Evolutionary conservation across 2,113 vertebrate species (phyloP).

Genomic region (Cygnus atratus): DNA sequence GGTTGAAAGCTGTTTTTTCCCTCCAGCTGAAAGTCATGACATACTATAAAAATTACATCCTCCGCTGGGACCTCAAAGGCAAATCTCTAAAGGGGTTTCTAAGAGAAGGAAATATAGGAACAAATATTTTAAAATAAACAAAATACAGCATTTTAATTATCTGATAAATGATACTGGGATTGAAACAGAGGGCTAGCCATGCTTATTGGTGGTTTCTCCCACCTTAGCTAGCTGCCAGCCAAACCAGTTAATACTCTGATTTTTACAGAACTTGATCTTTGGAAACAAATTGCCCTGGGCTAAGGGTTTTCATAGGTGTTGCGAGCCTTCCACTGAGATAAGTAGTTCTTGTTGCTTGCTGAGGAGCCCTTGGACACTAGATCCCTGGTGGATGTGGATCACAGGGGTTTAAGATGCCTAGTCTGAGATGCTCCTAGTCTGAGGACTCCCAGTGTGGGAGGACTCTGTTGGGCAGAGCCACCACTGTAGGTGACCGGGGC

Average conservation of each 20-base stretch:
- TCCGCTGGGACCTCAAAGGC: not conserved
- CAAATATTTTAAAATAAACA: not conserved
- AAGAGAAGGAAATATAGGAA: not conserved
- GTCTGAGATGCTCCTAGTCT: not conserved
- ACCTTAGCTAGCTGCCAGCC: not conserved
- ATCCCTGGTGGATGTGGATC: not conserved
- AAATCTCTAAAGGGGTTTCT: not conserved
- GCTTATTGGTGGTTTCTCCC: not conserved
- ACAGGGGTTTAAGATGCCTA: not conserved
- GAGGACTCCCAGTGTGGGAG: not conserved
- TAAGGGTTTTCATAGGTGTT: not conserved
- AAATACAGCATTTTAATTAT: not conserved
- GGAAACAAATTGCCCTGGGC: not conserved
- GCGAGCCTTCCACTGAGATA: not conserved
- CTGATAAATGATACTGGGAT: not conserved
- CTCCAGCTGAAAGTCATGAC: not conserved
- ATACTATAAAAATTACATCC: not conserved
- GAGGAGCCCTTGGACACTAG: too few relatives aligned
- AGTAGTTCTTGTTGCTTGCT: not conserved
- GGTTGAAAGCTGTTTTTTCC: not conserved
- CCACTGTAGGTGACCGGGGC: not conserved
- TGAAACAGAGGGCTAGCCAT: not conserved
- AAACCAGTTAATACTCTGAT: not conserved
- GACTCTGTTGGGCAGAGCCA: not conserved
- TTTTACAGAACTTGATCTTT: not conserved